Conservation (phyloP, 1,140 invertebrate genomes). For the Lethrus apterus region DNA sequence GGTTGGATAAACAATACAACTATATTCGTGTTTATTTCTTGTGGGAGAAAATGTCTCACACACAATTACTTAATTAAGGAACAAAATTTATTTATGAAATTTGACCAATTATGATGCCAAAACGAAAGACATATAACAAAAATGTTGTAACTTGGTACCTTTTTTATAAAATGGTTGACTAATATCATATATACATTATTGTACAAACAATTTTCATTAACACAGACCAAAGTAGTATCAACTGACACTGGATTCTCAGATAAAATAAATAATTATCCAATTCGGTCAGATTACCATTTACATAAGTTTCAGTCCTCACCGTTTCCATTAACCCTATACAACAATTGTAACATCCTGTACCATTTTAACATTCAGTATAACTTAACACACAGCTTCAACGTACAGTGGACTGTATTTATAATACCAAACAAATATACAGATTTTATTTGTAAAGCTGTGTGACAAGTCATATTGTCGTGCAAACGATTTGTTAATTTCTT, state of each 20-base stretch:
- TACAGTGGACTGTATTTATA: not conserved
- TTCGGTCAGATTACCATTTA: conserved; percentile 1
- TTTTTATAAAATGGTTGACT: conserved; percentile 9
- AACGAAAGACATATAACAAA: conserved; percentile 12
- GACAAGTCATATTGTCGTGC: too few relatives aligned
- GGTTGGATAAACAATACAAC: too few relatives aligned
- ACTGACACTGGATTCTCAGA: conserved; percentile 6
- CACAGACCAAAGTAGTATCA: conserved; percentile 13
- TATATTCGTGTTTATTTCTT: too few relatives aligned
- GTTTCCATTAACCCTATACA: too few relatives aligned
- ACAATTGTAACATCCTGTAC: too few relatives aligned
- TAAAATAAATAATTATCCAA: not conserved
- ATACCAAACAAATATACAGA: too few relatives aligned
- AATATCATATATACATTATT: conserved; percentile 12
- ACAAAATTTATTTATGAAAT: too few relatives aligned
- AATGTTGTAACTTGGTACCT: conserved; percentile 1
- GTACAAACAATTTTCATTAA: conserved; percentile 1
- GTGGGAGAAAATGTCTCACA: too few relatives aligned
- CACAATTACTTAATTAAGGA: too few relatives aligned
- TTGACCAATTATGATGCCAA: conserved; percentile 1
- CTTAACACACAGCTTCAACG: conserved; percentile 4
- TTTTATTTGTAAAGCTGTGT: too few relatives aligned
- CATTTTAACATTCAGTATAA: conserved; percentile 3
- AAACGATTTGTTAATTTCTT: too few relatives aligned
- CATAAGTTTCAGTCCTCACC: too few relatives aligned